Evolutionary conservation across 2,797 vertebrate species (phyloP), one percentile per base, ranked within the genome.

Genomic region (Naso thynnoides): DNA sequence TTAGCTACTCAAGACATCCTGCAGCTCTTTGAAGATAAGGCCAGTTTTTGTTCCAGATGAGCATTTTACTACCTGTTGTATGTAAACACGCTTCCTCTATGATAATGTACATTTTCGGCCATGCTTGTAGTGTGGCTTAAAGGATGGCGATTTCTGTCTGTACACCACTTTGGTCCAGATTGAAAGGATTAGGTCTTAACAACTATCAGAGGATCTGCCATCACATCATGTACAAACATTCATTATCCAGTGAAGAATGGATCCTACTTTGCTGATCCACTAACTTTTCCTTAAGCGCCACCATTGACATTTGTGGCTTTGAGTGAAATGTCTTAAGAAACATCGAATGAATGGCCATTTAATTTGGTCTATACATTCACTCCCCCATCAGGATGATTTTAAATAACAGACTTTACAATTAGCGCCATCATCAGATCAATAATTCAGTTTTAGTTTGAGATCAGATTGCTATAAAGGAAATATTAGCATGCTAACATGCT

Each of bases 11-110:
- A 13, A 70, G 56, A 53, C 47, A 48, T 63, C 59, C 61, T 47
- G 39, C 54, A 65, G 73, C 62, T 69, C 39, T 74, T 56, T 62
- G 39, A 73, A 26, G 52, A 58, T n/a, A 26, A 42, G 47, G 15
- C 44, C 38, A 15, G n/a, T 59, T 54, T n/a, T 33, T 53, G 48
- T 38, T 58, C 14, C 33, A 7, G 21, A 8, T 45, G 39, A 53
- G 6, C 15, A 70, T 49, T 64, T 64, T 49, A 63, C 33, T 42
- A 55, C 33, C 58, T 58, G 65, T 48, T 70, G n/a, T 36, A 58
- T 63, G 48, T 50, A 44, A 72, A 84, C 59, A 66, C n/a, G 26
- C 45, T 78, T 24, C 50, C 24, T 38, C 8, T 50, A 24, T 16
- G 26, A 59, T 18, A 44, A 2, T 8, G 31, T 42, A 38, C 38